Evolutionary conservation across 2,113 vertebrate genomes (phyloP).

Genomic region (Ancistrus triradiatus): DNA sequence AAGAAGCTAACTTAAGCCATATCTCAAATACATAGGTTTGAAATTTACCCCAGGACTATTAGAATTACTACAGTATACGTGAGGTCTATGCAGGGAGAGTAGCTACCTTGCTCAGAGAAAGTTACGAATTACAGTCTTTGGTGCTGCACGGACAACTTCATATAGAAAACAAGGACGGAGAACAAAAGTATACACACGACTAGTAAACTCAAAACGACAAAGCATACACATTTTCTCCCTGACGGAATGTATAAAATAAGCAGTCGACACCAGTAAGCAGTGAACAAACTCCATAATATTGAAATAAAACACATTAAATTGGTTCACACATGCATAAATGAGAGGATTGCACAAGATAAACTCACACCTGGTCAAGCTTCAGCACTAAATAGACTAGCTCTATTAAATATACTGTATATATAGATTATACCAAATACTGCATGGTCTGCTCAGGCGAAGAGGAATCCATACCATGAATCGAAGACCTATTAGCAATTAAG

Average conservation of each 20-base stretch:
- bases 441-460: conserved; percentile 92
- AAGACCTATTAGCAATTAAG: conserved; percentile 74
- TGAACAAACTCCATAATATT: conserved; percentile 86
- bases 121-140: conserved; percentile 98
- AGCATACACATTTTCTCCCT: conserved; percentile 82
- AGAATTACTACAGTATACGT: conserved; percentile 85
- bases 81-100: conserved; percentile 94
- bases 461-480: conserved; percentile 84
- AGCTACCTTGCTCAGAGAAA: conserved; percentile 93
- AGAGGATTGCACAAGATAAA: conserved; percentile 98
- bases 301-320: conserved; percentile 80
- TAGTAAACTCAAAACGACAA: conserved; percentile 56
- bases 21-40: conserved; percentile 78
- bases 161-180: conserved; percentile 71
- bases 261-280: conserved; percentile 85
- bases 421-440: conserved; percentile 90
- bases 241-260: conserved; percentile 99
- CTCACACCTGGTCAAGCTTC: conserved; percentile 98
- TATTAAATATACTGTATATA: conserved; percentile 71
- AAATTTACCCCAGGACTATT: conserved; percentile 78
- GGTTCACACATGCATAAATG: conserved; percentile 99
- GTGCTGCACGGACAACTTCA: conserved; percentile 99
- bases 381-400: conserved; percentile 94
- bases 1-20: conserved; percentile 69
- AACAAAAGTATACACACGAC: conserved; percentile 66